These are phyloP conservation scores for Lamprologus tigripictilis DNA, from an alignment of 2,113 vertebrate species.

Conservation along the genomic window DNA sequence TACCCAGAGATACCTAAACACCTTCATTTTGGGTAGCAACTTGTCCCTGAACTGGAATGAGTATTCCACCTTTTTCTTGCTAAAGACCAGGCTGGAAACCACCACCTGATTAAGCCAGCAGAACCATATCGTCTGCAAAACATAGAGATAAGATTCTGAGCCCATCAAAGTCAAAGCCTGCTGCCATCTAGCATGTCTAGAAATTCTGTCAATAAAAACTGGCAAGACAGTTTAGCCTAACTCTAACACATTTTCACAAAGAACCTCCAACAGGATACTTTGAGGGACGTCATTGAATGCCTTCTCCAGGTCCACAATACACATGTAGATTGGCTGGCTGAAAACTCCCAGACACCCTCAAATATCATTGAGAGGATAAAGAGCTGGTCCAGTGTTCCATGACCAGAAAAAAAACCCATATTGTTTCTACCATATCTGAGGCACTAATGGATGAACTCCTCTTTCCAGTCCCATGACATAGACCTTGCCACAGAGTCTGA, in stretches of 20 bases:
- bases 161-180: background rate
- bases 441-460: background rate
- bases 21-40: background rate
- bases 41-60: background rate
- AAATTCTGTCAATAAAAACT: background rate
- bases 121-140: background rate
- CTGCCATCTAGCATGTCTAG: background rate
- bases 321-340: background rate
- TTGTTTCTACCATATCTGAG: background rate
- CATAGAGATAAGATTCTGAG: background rate
- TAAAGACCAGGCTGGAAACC: background rate
- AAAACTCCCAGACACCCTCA: background rate
- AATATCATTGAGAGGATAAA: background rate
- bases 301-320: background rate
- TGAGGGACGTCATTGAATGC: background rate
- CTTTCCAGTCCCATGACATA: background rate
- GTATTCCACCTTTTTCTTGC: background rate
- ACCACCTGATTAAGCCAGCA: background rate
- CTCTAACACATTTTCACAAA: background rate
- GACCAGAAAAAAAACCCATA: fast-evolving
- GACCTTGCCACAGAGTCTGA: background rate
- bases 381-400: background rate
- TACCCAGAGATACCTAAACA: background rate
- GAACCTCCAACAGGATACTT: background rate
- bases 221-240: background rate